Evolutionary conservation across 2,797 vertebrate genomes (phyloP), one percentile per base, ranked within the genome.

Genomic region (Amphiprion clarkii): DNA sequence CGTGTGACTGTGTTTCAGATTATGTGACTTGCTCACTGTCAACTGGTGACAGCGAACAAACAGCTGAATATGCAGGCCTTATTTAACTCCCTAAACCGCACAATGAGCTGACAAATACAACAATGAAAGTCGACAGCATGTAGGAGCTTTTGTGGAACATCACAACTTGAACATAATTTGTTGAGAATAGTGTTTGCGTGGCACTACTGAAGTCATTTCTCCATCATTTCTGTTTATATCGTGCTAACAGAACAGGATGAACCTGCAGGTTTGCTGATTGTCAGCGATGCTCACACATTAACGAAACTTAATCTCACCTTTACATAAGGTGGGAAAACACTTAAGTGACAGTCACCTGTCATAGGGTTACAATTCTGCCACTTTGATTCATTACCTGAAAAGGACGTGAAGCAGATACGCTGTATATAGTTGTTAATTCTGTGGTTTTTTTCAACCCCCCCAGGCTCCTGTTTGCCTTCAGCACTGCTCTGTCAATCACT

Each of bases 291-390:
- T 59, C 58, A 21, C 68, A 56, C 65, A 8, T 40, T 44, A 61
- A 31, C 60, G 82, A 86, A 89, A 90, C 54, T 0, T 40, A 59
- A 90, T 76, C 71, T 71, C 31, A n/a, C 49, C 44, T 85, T 85
- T 82, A 73, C 75, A 86, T 84, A 77, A 84, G 49, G 70, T 9
- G 13, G 25, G 60, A 75, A 79, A 81, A 68, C 57, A 54, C 57
- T 80, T 40, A 44, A 71, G 62, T 78, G 68, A 59, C 64, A 40
- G 42, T 81, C 51, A 29, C 57, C 21, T 52, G 56, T 73, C 58
- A 61, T 27, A 31, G n/a, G 27, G 42, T 71, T 25, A 23, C 62
- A 55, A 27, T 33, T 74, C 71, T 0, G 2, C 57, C 55, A 19
- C 79, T 59, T 39, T 55, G 52, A 59, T 74, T 80, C 44, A 73